Evolutionary conservation across 2,113 vertebrate species (phyloP).

Genomic region (Coryphaenoides rupestris): DNA sequence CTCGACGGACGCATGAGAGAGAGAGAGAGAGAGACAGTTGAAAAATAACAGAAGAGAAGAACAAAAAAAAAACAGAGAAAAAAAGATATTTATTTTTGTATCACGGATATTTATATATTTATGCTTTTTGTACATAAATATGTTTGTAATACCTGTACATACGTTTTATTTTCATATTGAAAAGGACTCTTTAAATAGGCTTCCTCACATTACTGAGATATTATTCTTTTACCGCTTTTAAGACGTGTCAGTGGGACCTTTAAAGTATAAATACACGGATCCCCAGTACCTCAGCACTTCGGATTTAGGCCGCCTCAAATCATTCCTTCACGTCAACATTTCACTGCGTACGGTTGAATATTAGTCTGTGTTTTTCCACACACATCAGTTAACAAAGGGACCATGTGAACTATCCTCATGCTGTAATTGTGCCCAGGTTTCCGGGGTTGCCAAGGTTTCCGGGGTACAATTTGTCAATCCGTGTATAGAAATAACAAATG

Average conservation of each 20-base stretch:
- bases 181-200: constrained; percentile 28
- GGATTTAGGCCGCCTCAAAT: constrained; percentile 12
- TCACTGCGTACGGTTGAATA: constrained; percentile 18
- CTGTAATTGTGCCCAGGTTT: constrained; percentile 14
- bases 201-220: constrained; percentile 14
- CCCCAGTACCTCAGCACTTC: constrained; percentile 46
- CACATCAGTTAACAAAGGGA: constrained; percentile 30
- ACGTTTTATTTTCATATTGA: constrained; percentile 72
- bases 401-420: constrained; percentile 28
- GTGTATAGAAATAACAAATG: constrained; percentile 67
- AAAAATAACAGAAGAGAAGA: no score
- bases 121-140: constrained; percentile 93
- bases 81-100: constrained; percentile 99
- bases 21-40: constrained; percentile 52
- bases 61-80: no score
- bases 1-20: constrained; percentile 55
- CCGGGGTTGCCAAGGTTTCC: background rate
- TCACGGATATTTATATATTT: constrained; percentile 97
- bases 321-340: constrained; percentile 41
- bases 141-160: constrained; percentile 80
- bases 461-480: constrained; percentile 23
- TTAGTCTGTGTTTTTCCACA: constrained; percentile 45
- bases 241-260: constrained; percentile 12
- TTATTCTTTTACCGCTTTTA: constrained; percentile 27
- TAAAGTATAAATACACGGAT: background rate